Conservation (phyloP, 2,797 vertebrate genomes). For the Otus scops region DNA sequence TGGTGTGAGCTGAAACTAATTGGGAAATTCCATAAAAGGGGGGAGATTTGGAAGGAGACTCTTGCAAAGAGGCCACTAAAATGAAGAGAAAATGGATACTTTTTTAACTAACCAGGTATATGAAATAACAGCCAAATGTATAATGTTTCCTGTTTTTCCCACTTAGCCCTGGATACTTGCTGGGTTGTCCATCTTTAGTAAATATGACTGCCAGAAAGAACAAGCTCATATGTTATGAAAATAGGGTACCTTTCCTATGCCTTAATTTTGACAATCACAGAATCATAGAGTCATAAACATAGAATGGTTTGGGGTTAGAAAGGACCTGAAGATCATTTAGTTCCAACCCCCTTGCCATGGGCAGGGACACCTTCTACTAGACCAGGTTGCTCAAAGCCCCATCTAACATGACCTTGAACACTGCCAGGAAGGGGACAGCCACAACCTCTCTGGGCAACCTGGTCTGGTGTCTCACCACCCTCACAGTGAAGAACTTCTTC, state of each 20-base stretch:
- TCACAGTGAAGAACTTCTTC: too few species aligned
- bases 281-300: too few species aligned
- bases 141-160: background rate
- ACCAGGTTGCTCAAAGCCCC: too few species aligned
- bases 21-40: background rate
- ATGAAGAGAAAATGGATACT: background rate
- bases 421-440: too few species aligned
- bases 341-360: too few species aligned
- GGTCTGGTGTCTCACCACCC: too few species aligned
- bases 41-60: background rate
- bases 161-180: background rate
- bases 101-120: background rate
- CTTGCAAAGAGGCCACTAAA: background rate
- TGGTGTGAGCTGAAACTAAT: background rate
- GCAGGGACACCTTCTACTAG: too few species aligned
- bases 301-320: too few species aligned
- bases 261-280: background rate
- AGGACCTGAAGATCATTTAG: too few species aligned
- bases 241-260: rapidly evolving
- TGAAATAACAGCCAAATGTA: background rate
- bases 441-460: too few species aligned
- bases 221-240: background rate
- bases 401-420: too few species aligned
- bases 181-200: background rate
- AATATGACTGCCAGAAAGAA: background rate